These are phyloP conservation scores for Cyrtodaria siliqua DNA, from an alignment of 2,888 invertebrate species.

Conservation along the genomic window DNA sequence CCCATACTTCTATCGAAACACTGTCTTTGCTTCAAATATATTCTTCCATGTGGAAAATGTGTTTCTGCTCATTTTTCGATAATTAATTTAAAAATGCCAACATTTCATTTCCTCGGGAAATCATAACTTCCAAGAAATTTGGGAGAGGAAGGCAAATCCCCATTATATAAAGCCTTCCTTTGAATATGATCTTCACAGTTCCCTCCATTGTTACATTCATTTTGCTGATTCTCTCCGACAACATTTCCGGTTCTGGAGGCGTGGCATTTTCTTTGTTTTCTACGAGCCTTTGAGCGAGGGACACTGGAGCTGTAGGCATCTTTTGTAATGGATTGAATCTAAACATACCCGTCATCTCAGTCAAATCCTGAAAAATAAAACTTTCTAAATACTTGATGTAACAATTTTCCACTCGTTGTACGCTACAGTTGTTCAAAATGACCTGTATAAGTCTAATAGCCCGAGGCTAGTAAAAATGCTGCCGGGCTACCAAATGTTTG, in stretches of 20 bases:
- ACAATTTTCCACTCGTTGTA: too few relatives aligned
- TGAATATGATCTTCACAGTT: background rate
- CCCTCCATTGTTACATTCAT: background rate
- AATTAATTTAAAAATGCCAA: too few relatives aligned
- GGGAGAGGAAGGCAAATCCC: conserved; percentile 42
- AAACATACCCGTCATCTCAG: conserved; percentile 49
- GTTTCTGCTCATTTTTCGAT: too few relatives aligned
- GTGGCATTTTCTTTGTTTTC: conserved; percentile 41
- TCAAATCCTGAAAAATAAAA: conserved; percentile 40
- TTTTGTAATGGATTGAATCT: conserved; percentile 15
- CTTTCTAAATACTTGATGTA: too few relatives aligned
- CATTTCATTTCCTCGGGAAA: conserved; percentile 9
- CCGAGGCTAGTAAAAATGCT: too few relatives aligned
- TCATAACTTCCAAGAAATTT: conserved; percentile 43
- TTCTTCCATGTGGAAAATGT: too few relatives aligned
- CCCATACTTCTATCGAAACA: too few relatives aligned
- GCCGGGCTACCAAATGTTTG: too few relatives aligned
- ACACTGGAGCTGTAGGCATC: too few relatives aligned
- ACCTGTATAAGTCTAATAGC: too few relatives aligned
- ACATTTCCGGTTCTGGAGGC: conserved; percentile 54
- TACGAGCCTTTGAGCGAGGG: background rate
- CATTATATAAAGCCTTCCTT: background rate
- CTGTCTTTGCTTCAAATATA: too few relatives aligned
- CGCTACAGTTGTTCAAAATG: too few relatives aligned
- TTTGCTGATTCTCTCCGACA: conserved; percentile 14